These are phyloP conservation scores for Enteromius thamalakanensis DNA, from an alignment of 2,797 vertebrate species.

Conservation along the genomic window DNA sequence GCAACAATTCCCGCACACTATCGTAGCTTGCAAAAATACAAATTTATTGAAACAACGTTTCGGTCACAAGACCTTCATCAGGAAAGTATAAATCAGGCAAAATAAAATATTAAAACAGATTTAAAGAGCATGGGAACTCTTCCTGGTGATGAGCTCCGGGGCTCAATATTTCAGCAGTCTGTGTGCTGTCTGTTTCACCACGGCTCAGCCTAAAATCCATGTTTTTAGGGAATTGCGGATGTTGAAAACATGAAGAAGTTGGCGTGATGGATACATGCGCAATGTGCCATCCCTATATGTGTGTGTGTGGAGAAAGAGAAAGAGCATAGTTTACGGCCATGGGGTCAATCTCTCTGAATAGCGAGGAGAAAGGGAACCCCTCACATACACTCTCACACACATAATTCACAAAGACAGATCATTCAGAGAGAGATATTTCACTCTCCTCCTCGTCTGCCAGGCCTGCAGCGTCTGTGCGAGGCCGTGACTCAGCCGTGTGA, in stretches of 20 bases:
- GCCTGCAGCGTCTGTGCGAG: conserved; percentile 51
- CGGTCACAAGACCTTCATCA: too few relatives aligned
- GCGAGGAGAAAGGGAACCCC: conserved; percentile 48
- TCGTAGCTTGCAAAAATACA: too few relatives aligned
- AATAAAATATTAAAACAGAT: neutral
- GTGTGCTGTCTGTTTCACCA: neutral
- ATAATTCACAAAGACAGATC: conserved; percentile 55
- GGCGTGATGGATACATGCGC: conserved; percentile 5
- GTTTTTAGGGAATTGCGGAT: conserved; percentile 8
- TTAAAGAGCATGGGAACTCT: neutral
- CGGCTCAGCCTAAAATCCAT: neutral
- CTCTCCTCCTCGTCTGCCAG: conserved; percentile 31
- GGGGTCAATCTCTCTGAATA: conserved; percentile 51
- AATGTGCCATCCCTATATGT: conserved; percentile 19
- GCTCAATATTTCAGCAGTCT: neutral
- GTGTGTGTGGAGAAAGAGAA: conserved; percentile 15
- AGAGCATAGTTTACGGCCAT: conserved; percentile 48
- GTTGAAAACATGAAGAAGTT: conserved; percentile 7
- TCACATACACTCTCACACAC: conserved; percentile 42
- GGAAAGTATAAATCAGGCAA: too few relatives aligned
- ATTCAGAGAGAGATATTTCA: conserved; percentile 52
- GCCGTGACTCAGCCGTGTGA: conserved; percentile 54
- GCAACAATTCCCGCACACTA: too few relatives aligned
- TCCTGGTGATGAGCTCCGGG: neutral
- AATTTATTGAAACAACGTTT: too few relatives aligned